Conservation (phyloP, 2,888 invertebrate genomes). For the Dolichomitus sp. region DNA sequence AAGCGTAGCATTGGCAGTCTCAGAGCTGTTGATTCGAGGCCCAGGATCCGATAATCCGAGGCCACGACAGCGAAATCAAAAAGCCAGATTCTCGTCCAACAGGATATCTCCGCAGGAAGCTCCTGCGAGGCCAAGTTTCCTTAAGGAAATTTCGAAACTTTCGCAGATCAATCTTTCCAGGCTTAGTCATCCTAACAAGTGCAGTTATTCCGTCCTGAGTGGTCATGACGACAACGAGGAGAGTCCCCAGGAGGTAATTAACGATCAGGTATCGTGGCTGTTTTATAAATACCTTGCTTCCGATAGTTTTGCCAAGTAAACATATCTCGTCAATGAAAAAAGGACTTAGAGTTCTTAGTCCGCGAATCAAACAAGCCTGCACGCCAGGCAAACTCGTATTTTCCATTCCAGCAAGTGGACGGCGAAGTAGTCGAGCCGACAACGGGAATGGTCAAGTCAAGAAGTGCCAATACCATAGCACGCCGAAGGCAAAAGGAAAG, state of each 20-base stretch:
- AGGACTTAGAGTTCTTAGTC: conserved; percentile 45
- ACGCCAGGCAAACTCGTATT: conserved; percentile 84
- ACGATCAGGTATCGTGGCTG: conserved; percentile 41
- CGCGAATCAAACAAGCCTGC: conserved; percentile 75
- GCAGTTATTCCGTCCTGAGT: conserved; percentile 91
- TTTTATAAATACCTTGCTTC: not conserved
- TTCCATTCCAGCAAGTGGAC: conserved; percentile 85
- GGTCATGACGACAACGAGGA: conserved; percentile 89
- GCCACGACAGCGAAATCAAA: conserved; percentile 78
- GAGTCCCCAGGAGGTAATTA: conserved; percentile 85
- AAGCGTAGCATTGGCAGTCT: conserved; percentile 90
- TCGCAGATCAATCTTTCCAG: conserved; percentile 91
- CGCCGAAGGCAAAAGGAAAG: conserved; percentile 81
- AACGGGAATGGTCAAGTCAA: conserved; percentile 86
- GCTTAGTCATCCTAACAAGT: conserved; percentile 88
- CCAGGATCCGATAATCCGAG: conserved; percentile 79
- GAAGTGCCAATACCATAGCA: conserved; percentile 86
- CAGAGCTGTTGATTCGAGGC: conserved; percentile 87
- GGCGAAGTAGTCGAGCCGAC: conserved; percentile 82
- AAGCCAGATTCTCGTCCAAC: conserved; percentile 82
- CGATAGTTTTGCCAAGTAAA: not conserved
- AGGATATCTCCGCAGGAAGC: conserved; percentile 86
- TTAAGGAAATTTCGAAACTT: conserved; percentile 91
- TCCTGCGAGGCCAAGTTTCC: conserved; percentile 86
- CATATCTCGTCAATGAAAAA: conserved; percentile 17